phyloP scores from a whole-genome alignment of 2,888 invertebrate species.

The Seira musarum region DNA sequence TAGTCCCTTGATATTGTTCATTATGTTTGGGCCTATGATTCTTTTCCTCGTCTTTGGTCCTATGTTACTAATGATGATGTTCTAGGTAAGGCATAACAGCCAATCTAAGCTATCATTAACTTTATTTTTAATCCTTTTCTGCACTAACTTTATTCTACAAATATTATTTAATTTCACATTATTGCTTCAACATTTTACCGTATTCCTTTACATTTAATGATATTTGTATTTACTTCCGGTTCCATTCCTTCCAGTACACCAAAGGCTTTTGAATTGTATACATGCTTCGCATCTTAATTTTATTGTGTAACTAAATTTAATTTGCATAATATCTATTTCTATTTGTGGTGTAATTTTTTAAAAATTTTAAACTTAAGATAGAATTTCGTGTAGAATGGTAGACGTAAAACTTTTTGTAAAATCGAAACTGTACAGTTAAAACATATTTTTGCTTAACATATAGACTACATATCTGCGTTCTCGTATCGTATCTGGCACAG shows the following conservation, averaged over 20 bases:
- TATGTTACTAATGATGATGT: slow-evolving; percentile 6
- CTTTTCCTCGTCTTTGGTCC: slow-evolving; percentile 27
- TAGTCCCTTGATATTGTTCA: slow-evolving; percentile 8
- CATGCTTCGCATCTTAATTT: no score
- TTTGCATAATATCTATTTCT: no score
- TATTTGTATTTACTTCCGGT: not conserved
- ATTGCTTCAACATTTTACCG: not conserved
- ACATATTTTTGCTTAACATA: not conserved
- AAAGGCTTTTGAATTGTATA: no score
- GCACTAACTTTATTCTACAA: not conserved
- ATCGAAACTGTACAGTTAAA: not conserved
- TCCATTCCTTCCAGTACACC: no score
- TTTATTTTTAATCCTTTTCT: not conserved
- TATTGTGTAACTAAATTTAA: no score
- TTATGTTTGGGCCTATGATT: slow-evolving; percentile 45
- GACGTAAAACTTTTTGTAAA: not conserved
- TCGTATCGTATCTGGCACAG: not conserved
- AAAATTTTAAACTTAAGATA: no score
- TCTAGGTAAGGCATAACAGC: not conserved
- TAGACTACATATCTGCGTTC: not conserved
- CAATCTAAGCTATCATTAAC: not conserved
- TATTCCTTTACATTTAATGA: not conserved
- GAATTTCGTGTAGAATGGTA: not conserved
- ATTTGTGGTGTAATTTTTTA: no score
- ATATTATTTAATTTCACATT: not conserved